These are phyloP conservation scores for Psammodynastes pulverulentus DNA, from an alignment of 2,113 vertebrate genomes.

Conservation along the genomic window DNA sequence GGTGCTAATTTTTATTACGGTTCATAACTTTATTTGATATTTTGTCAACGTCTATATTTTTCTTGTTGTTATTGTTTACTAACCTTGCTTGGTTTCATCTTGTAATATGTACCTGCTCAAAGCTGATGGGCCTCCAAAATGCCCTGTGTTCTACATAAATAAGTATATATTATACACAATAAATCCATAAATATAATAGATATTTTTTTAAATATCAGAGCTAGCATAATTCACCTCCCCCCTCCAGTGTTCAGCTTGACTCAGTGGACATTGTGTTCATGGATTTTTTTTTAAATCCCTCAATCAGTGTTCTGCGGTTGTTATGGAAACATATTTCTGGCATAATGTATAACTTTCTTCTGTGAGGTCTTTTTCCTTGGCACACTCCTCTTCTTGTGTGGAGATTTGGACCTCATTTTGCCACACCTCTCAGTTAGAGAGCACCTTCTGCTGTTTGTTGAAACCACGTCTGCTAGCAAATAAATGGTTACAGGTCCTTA, in stretches of 20 bases:
- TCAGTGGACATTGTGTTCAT: background rate
- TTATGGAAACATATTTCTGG: background rate
- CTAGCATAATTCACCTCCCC: background rate
- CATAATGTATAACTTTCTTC: constrained; percentile 1
- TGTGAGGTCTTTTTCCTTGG: background rate
- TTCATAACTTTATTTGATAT: background rate
- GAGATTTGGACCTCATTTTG: background rate
- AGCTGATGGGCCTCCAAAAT: constrained; percentile 12
- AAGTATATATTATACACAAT: background rate
- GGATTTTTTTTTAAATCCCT: fast-evolving
- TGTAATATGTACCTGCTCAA: background rate
- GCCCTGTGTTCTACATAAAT: fast-evolving
- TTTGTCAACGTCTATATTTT: background rate
- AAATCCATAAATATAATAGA: background rate
- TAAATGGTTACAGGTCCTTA: constrained; percentile 1
- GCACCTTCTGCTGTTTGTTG: background rate
- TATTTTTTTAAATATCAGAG: constrained; percentile 8
- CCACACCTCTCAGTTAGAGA: background rate
- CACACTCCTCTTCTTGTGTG: background rate
- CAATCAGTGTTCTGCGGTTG: background rate
- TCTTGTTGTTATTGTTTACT: background rate
- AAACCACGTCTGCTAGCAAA: background rate
- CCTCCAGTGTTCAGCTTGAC: background rate
- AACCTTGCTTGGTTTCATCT: background rate
- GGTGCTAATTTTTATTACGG: background rate